These are phyloP conservation scores for Labeo catla DNA, from an alignment of 2,113 vertebrate species.

Conservation along the genomic window DNA sequence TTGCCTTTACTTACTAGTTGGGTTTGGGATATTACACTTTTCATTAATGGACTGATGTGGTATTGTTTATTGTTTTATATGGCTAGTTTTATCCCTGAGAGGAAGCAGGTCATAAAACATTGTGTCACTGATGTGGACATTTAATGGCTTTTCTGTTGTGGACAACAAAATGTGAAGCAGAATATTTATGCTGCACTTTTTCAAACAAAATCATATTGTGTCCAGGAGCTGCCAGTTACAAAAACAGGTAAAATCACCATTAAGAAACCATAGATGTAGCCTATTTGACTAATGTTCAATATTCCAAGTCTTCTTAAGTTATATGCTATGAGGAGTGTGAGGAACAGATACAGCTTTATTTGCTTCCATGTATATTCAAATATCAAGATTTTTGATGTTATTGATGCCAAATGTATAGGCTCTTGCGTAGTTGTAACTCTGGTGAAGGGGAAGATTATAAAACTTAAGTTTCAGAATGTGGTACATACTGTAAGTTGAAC, in stretches of 20 bases:
- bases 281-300: not conserved
- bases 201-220: not conserved
- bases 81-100: too few relatives aligned
- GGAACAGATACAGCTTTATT: not conserved
- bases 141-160: not conserved
- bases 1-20: not conserved
- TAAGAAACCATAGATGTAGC: not conserved
- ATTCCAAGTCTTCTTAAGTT: not conserved
- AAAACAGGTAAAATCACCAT: not conserved
- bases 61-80: too few relatives aligned
- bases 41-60: not conserved
- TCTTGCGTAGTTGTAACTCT: not conserved
- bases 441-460: too few relatives aligned
- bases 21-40: too few relatives aligned
- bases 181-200: not conserved
- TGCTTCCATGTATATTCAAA: not conserved
- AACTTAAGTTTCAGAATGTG: not conserved
- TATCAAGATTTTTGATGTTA: not conserved
- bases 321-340: not conserved
- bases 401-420: not conserved
- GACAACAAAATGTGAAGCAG: not conserved
- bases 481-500: not conserved
- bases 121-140: not conserved
- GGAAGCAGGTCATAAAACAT: too few relatives aligned
- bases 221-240: not conserved